Base-by-base conservation (phyloP, 2,113 vertebrate species). In the Elephantulus edwardii region DNA sequence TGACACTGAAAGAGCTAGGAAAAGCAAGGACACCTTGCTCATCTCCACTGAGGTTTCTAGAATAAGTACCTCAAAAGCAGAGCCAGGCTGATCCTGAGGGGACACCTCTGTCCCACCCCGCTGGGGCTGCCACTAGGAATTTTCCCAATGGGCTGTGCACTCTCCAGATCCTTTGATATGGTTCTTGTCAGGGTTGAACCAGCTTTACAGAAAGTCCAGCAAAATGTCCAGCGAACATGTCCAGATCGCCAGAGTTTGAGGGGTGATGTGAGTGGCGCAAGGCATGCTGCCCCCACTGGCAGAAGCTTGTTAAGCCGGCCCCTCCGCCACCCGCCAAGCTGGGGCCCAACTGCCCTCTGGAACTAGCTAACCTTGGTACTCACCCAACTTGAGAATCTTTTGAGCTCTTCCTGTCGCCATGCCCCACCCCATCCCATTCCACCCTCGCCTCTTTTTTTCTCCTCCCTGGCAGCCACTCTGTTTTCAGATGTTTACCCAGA, bases 351-450 rank as follows among this genome's bases (percentile, higher is more conserved):
- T 83, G 92, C 48, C 71, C 88, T 94, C 83, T 11, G 70, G 91
- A 88, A 88, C 91, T 78, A 94, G 93, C 89, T 90, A 95, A 75
- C 82, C 91, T 95, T 96, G 95, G 95, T 92, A 82, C 91, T 83
- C 93, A 89, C 93, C 95, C 96, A 96, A 86, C 93, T 89, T 93
- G 94, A 94, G 95, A 95, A 96, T 86, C 94, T 95, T 88, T 94
- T 93, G 95, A 95, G 95, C 95, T 72, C 94, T 95, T 95, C 95
- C 95, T 95, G 94, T 96, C 93, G 90, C 95, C 95, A 84, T 95
- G 94, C 95, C 94, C 96, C 95, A 94, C 93, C 95, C 95, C 93
- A 58, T 86, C 93, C 90, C 95, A 81, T 96, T 95, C 96, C 94
- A 89, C 72, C 83, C 92, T 93, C 24, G 56, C 90, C 88, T 95